Evolutionary conservation across 1,140 invertebrate genomes (phyloP).

Genomic region (Drosophila navojoa): DNA sequence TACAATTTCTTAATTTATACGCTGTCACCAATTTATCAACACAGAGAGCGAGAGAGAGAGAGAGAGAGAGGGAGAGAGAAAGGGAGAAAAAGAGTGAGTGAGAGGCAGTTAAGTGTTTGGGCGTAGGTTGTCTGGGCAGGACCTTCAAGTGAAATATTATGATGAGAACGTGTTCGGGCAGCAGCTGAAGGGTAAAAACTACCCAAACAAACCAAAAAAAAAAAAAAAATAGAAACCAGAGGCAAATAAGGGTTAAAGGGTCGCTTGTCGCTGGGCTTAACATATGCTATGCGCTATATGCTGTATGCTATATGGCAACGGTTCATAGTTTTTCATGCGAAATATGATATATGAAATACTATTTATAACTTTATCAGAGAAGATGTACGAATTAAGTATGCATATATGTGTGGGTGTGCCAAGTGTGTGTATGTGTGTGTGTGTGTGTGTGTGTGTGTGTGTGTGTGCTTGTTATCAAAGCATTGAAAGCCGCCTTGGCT

Average conservation of each 20-base stretch:
- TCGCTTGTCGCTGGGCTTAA: constrained; percentile 50
- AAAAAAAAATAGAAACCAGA: not conserved
- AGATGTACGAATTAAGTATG: constrained; percentile 30
- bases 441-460: constrained; percentile 9
- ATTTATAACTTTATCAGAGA: constrained; percentile 75
- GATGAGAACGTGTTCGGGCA: constrained; percentile 70
- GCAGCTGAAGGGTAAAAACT: constrained; percentile 13
- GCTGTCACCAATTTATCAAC: constrained; percentile 83
- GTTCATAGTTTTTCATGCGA: constrained; percentile 59
- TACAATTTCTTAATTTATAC: constrained; percentile 83
- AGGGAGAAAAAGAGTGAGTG: no score
- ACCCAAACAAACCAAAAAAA: not conserved
- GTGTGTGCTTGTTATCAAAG: constrained; percentile 40
- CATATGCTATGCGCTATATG: constrained; percentile 52
- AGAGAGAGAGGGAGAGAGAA: not conserved
- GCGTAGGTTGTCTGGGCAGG: not conserved
- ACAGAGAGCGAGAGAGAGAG: constrained; percentile 23
- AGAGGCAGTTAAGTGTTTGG: not conserved
- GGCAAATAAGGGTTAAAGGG: constrained; percentile 60
- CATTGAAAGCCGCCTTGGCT: constrained; percentile 48
- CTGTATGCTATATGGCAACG: constrained; percentile 1
- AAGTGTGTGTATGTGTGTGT: constrained; percentile 13
- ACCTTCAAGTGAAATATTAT: constrained; percentile 72
- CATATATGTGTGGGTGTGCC: constrained; percentile 9
- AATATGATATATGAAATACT: constrained; percentile 70